These are phyloP conservation scores for Antechinus stuartii DNA, from an alignment of 2,113 vertebrate species.

Conservation along the genomic window DNA sequence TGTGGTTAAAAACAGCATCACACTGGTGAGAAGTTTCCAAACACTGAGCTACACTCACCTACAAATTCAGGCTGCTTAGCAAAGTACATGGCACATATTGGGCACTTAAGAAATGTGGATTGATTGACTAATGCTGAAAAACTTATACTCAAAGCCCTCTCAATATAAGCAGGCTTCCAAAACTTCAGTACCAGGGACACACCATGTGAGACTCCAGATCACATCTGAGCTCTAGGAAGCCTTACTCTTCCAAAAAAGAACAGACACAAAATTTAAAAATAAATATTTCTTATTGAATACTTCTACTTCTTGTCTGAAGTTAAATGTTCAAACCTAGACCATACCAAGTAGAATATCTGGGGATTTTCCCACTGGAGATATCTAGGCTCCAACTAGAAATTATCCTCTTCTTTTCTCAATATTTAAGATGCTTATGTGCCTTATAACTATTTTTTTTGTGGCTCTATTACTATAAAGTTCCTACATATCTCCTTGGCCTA, in stretches of 20 bases:
- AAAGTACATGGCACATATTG: not conserved
- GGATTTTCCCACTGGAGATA: not conserved
- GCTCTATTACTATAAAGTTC: not conserved
- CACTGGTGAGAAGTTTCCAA: not conserved
- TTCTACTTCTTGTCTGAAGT: not conserved
- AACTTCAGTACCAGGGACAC: not conserved
- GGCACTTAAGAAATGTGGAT: not conserved
- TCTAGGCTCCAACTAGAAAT: not conserved
- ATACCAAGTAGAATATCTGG: not conserved
- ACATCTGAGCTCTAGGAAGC: not conserved
- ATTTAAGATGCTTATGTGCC: not conserved
- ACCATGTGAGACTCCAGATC: not conserved
- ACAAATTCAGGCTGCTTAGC: not conserved
- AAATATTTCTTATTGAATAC: not conserved
- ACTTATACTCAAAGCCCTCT: not conserved
- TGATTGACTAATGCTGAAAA: not conserved
- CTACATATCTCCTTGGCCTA: not conserved
- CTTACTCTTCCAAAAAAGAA: constrained; percentile 1
- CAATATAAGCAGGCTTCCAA: not conserved
- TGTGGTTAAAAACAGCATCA: not conserved
- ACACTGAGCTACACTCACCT: not conserved
- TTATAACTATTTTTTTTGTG: not conserved
- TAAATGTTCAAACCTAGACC: not conserved
- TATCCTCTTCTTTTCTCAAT: not conserved
- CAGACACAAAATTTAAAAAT: constrained; percentile 2